These are phyloP conservation scores for Dilophus febrilis DNA, from an alignment of 2,888 invertebrate genomes.

Conservation along the genomic window DNA sequence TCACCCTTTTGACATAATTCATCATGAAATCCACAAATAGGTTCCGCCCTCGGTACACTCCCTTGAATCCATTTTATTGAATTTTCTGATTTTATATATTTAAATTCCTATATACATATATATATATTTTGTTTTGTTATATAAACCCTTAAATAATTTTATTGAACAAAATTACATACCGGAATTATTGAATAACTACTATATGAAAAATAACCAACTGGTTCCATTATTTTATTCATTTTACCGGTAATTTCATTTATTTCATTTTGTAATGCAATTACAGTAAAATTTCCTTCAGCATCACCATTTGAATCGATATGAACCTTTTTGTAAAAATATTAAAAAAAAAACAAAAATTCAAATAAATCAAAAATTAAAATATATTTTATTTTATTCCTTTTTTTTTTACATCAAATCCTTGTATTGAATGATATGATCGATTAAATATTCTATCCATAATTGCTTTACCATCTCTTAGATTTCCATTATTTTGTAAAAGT, in stretches of 20 bases:
- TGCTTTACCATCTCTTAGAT: constrained; percentile 57
- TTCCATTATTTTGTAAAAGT: constrained; percentile 44
- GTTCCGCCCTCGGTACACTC: constrained; percentile 56
- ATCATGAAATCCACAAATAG: constrained; percentile 67
- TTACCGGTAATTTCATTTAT: constrained; percentile 43
- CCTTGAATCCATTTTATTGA: constrained; percentile 66
- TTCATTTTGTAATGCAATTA: constrained; percentile 53
- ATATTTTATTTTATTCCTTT: not conserved
- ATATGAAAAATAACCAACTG: constrained; percentile 62
- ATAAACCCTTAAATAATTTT: no score
- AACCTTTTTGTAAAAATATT: constrained; percentile 34
- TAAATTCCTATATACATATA: constrained; percentile 45
- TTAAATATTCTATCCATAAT: constrained; percentile 63
- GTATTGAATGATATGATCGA: constrained; percentile 55
- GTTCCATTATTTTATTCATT: constrained; percentile 59
- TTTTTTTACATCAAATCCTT: constrained; percentile 51
- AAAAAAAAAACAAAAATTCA: not conserved
- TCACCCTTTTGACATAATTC: constrained; percentile 51
- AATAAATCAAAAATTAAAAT: not conserved
- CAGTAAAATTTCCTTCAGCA: constrained; percentile 82
- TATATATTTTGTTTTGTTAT: no score
- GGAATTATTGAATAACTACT: constrained; percentile 38
- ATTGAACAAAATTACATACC: no score
- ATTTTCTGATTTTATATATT: constrained; percentile 43
- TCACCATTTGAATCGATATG: constrained; percentile 77